Evolutionary conservation across 1,140 invertebrate species (phyloP), one percentile per base, ranked within the genome.

Genomic region (Drosophila arawakana): DNA sequence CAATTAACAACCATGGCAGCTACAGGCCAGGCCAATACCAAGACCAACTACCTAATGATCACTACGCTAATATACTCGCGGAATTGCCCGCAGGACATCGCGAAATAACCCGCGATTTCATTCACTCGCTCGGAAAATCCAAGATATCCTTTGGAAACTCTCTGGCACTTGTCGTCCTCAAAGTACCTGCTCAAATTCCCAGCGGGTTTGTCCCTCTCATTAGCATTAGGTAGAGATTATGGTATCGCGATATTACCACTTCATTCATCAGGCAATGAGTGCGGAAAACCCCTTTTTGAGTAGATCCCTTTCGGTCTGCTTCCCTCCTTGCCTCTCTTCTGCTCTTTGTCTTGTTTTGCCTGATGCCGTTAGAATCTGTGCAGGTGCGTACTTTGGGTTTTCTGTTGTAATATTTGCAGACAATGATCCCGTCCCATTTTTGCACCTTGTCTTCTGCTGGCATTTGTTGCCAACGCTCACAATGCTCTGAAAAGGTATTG

Each of bases 341-440:
- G 7, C 37, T 10, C 37, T 43, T 11, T 13, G 11, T 43, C 11
- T 30, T 60, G 18, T 34, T 21, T 73, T 41, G 21, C 59, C 43
- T 52, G 55, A 57, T 63, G 21, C 55, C 30, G 21, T 78, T 47
- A 67, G 80, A 43, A 81, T 89, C 69, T 66, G 34, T 65, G 85
- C 84, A 89, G 84, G 84, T 89, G 84, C 75, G 61, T 34, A 35
- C 25, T 8, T 4, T 35, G 67, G 43, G 11, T 41, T 47, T 60
- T 58, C 37, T 52, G 41, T 69, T 76, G 54, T 83, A 52, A 7
- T 71, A 80, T 80, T 80, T 8, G 72, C 65, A 65, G 67, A 89
- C 80, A 89, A 89, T 76, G 66, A 67, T 71, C 46, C 72, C 76
- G 70, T 91, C 85, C 90, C 73, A 91, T 79, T 85, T 91, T 91